These are phyloP conservation scores for Donacobius atricapilla DNA, from an alignment of 2,113 vertebrate genomes.

Conservation along the genomic window DNA sequence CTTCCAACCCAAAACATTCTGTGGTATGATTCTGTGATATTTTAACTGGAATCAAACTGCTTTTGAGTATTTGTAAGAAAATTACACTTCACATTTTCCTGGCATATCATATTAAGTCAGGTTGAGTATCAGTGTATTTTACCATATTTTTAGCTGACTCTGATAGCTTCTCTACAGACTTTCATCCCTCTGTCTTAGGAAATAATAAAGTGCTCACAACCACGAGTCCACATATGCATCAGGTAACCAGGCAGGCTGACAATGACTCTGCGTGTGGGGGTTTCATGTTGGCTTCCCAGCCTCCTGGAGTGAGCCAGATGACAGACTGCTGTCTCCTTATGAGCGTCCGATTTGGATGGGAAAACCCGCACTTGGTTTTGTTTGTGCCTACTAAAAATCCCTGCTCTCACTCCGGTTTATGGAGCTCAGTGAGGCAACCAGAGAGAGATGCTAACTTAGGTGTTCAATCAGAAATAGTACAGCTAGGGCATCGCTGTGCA, in stretches of 20 bases:
- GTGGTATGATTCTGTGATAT: not conserved
- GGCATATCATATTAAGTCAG: fast-evolving
- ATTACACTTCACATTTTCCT: fast-evolving
- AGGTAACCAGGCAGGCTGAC: not conserved
- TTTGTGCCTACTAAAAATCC: not conserved
- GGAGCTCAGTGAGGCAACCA: not conserved
- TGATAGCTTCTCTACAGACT: not conserved
- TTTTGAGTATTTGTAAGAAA: not conserved
- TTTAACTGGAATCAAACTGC: not conserved
- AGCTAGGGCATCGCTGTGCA: not conserved
- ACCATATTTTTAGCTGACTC: not conserved
- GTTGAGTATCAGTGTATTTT: not conserved
- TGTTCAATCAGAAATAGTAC: not conserved
- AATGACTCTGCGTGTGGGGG: not conserved
- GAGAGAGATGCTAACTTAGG: not conserved
- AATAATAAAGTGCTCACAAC: not conserved
- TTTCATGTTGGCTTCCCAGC: not conserved
- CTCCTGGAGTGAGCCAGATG: not conserved
- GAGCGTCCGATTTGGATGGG: not conserved
- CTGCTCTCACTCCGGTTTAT: not conserved
- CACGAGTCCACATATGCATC: fast-evolving
- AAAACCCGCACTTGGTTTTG: not conserved
- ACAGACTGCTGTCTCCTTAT: not conserved
- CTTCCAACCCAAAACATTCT: not conserved
- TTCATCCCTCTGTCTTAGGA: not conserved